These are phyloP conservation scores for Charanyca ferruginea DNA, from an alignment of 2,888 invertebrate species.

Conservation along the genomic window DNA sequence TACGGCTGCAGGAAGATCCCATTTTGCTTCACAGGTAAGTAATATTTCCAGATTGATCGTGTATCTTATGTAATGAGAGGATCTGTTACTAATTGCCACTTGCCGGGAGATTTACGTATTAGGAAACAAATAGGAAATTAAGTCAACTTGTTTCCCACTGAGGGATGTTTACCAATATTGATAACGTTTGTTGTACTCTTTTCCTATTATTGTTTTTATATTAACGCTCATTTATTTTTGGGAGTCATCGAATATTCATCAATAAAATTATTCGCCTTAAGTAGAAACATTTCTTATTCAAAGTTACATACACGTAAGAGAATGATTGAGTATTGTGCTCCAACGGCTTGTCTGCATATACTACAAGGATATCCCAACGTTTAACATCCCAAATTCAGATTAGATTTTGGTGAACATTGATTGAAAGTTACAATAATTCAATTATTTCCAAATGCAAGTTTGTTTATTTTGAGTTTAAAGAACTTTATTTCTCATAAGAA, in stretches of 20 bases:
- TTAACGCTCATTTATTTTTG: neutral
- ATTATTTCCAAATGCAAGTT: no score
- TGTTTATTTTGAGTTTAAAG: no score
- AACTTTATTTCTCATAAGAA: no score
- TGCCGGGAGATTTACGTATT: slow-evolving; percentile 13
- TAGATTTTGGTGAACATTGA: no score
- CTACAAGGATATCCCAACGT: no score
- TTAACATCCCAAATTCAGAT: no score
- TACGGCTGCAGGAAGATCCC: neutral
- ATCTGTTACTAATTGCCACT: slow-evolving; percentile 27
- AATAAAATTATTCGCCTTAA: neutral
- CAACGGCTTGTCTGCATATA: no score
- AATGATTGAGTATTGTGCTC: neutral
- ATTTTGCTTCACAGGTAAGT: neutral
- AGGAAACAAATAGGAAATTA: slow-evolving; percentile 2
- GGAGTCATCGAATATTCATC: neutral
- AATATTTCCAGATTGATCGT: slow-evolving; percentile 24
- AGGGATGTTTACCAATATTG: slow-evolving; percentile 17
- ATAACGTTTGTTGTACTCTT: slow-evolving; percentile 1
- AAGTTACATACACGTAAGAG: neutral
- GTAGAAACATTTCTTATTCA: neutral
- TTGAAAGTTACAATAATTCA: no score
- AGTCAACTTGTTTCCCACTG: neutral
- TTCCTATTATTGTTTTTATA: slow-evolving; percentile 7
- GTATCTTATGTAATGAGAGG: slow-evolving; percentile 14